Base-by-base conservation (phyloP, 2,113 vertebrate genomes). In the Terrapene triunguis region DNA sequence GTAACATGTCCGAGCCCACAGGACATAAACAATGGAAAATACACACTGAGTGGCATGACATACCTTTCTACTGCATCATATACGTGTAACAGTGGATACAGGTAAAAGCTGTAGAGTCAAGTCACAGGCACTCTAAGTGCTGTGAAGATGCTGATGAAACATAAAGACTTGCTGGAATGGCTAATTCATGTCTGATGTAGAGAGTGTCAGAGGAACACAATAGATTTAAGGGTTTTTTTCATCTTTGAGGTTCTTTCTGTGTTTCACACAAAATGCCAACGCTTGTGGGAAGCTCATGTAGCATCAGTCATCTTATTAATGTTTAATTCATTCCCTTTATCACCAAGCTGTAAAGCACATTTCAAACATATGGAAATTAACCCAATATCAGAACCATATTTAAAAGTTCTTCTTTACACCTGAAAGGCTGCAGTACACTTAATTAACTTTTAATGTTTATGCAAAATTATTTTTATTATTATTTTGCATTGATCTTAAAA, bases 11-110 rank as follows among this genome's bases (percentile, higher is more conserved):
- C 98, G 25, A 97, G 85, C 13, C 99, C 99, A 0, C 98, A 98
- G 50, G 84, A 89, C 50, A 98, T 99, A 81, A 97, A 92, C 48
- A 98, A 99, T 51, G 99, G 99, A 53, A 98, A 98, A 90, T 99
- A 99, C 89, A 94, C 82, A 32, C 80, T 99, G 50, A 98, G 90
- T 82, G 98, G 98, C 42, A 98, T 98, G 79, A 98, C 98, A 19
- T 99, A 99, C 93, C 98, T 98, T 94, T 99, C 99, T 48, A 98
- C 97, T 47, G 98, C 98, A 5, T 98, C 97, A 0, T 99, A 99
- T 90, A 98, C 93, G 11, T 99, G 99, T 92, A 95, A 98, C 38
- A 98, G 95, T 32, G 99, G 99, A 95, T 99, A 99, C 97, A 99
- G 99, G 99, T 99, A 99, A 98, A 83, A 27, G 80, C 38, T 50